phyloP scores from a whole-genome alignment of 2,113 vertebrate species.

The Eleginops maclovinus region DNA sequence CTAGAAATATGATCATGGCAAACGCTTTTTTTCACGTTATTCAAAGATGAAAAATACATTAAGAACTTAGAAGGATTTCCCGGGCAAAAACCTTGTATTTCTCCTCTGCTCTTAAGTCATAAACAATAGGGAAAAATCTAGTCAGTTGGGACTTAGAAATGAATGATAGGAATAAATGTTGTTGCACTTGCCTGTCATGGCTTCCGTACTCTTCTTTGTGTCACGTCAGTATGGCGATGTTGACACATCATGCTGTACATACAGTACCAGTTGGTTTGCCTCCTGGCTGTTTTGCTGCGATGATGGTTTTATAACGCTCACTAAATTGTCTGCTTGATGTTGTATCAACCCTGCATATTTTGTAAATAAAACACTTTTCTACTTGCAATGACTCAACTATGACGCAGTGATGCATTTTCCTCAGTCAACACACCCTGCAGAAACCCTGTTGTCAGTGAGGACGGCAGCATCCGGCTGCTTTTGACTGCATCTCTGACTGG shows the following conservation, averaged over 20 bases:
- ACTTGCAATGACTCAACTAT: constrained; percentile 13
- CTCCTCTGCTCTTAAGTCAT: too few relatives aligned
- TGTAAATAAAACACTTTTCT: not conserved
- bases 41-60: too few relatives aligned
- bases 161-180: too few relatives aligned
- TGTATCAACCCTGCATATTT: not conserved
- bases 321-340: not conserved
- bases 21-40: too few relatives aligned
- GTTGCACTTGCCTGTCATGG: too few relatives aligned
- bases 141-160: too few relatives aligned
- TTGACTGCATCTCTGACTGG: not conserved
- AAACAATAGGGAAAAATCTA: too few relatives aligned
- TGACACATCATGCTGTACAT: not conserved
- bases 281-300: not conserved
- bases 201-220: not conserved
- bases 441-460: constrained; percentile 2
- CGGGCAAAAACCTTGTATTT: too few relatives aligned
- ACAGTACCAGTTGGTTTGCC: not conserved
- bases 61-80: too few relatives aligned
- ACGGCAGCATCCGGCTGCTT: not conserved
- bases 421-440: constrained; percentile 20
- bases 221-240: not conserved
- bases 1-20: too few relatives aligned
- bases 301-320: not conserved
- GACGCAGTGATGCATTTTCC: not conserved